Base-by-base conservation (phyloP, 2,797 vertebrate species). In the Acanthurus tractus region DNA sequence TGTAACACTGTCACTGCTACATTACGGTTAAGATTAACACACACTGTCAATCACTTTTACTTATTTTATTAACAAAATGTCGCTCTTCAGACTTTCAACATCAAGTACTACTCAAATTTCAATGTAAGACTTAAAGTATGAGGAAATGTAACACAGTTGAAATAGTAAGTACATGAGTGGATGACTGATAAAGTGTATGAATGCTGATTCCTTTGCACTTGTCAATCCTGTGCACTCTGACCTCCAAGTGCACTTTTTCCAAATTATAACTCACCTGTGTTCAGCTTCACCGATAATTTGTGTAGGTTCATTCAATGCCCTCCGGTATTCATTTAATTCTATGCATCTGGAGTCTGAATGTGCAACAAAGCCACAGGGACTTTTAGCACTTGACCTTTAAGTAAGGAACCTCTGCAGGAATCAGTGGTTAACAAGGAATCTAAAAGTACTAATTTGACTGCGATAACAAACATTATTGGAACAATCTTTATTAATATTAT, bases 261-360 rank as follows among this genome's bases (percentile, higher is more conserved):
- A 10, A 29, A 22, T 8, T 45, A 18, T 18, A 44, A 55, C 3
- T 9, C 34, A 15, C 17, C 13, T 22, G 49, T 22, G 5, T 22
- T 52, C 18, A 55, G 14, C 56, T 57, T 22, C 53, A 15, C 45
- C 6, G 15, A 48, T 18, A 48, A 48, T 48, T 18, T 13, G 5
- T 48, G 50, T 59, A 20, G 46, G n/a, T 12, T 40, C 50, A 55
- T 64, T 11, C 18, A 38, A 12, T 65, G 65, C 61, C 29, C 52
- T 64, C 20, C 53, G 55, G 74, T 63, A 53, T 76, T 68, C 36
- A 74, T 71, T 46, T 40, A 63, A 15, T 40, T 53, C 23, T 73
- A 42, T 14, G 59, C 46, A 70, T 62, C 38, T 9, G 38, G 11
- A 40, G 38, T 40, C 23, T 36, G 58, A 52, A 46, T 53, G 42